Evolutionary conservation across 2,888 invertebrate species (phyloP), one percentile per base, ranked within the genome.

Genomic region (Opisthograptis luteolata): DNA sequence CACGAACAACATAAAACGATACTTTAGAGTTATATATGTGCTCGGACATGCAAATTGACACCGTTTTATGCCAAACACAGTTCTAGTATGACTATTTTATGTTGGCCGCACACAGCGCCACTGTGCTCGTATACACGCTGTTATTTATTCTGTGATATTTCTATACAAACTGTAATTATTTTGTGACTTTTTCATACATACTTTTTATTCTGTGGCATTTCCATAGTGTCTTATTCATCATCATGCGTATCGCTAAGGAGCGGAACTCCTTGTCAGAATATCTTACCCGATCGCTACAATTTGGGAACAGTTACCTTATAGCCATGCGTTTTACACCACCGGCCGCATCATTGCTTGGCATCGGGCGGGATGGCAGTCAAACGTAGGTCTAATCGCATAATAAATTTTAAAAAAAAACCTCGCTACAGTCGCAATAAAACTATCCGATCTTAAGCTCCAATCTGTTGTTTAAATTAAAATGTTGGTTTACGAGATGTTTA

Each of bases 41-140:
- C 48, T 31, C 10, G 40, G 39, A 30, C 40, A 56, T 56, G 54
- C 37, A 58, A 58, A 61, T 58, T 56, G 28, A 32, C 45, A 48
- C 51, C 42, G 36, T 48, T 53, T 50, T 36, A 17, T 36, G 34
- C 41, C 35, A 53, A 40, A 56, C 36, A 48, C 50, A 50, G 55
- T 39, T 44, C 32, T 19, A 6, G 20, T 10, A 31, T 55, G 40
- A 43, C 27, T 6, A 43, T 12, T 13, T 32, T 7, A 8, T 17
- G 20, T 24, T 46, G 17, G 13, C 9, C 31, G n/a, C 14, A 28
- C 15, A 2, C 1, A 6, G 17, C 22, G 13, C 41, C 19, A 41
- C 17, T 15, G 14, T 12, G 12, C 20, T 20, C n/a, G 4, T 17
- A 36, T 5, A 40, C 19, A 14, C 3, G 28, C 4, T 35, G 13